Base-by-base conservation (phyloP, 2,888 invertebrate genomes). In the Fragum fragum region DNA sequence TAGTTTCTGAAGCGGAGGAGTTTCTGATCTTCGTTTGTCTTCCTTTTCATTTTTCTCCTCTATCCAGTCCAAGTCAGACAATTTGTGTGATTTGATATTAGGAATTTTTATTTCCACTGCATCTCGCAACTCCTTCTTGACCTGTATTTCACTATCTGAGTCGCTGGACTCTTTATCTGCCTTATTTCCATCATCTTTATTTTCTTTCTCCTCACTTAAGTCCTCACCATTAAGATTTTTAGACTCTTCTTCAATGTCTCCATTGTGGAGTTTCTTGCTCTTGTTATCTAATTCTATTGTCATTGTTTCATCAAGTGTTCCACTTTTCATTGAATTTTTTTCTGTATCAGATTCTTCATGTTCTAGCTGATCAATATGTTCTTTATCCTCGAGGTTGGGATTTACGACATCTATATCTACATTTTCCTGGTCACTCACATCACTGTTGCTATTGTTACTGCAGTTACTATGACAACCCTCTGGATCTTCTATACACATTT, bases 1-100 rank as follows among this genome's bases (percentile, higher is more conserved):
- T 11, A 89, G 76, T 66, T 86, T 81, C 72, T 89, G 85, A 26
- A 89, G 76, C 18, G 89, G 89, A n/a, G 89, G 89, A 36, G 89
- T 89, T 53, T 87, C 89, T 42, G 89, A 78, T 32, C 88, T 69
- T 61, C 73, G 69, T 26, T 70, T 74, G 16, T 39, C 55, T 26
- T 75, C 79, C 28, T 73, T 76, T 52, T 26, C 61, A 66, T 59
- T 61, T 7, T 39, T 29, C 18, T 55, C 42, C n/a, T 47, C 23
- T 61, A 80, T 57, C 85, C 80, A 85, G 21, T 82, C 80, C 55
- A 63, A 73, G 36, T 85, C 85, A 47, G 11, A 26, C 11, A 78
- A 76, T 59, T 53, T 69, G 29, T 72, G 70, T n/a, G 77, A 32
- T 42, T 53, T 66, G 11, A 79, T 28, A 59, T 80, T 78, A 26